A percentile compares a stretch with the other conserved stretches of the same genome.
Conservation (phyloP, 2,797 vertebrate species). For the Neostethus bicornis region DNA sequence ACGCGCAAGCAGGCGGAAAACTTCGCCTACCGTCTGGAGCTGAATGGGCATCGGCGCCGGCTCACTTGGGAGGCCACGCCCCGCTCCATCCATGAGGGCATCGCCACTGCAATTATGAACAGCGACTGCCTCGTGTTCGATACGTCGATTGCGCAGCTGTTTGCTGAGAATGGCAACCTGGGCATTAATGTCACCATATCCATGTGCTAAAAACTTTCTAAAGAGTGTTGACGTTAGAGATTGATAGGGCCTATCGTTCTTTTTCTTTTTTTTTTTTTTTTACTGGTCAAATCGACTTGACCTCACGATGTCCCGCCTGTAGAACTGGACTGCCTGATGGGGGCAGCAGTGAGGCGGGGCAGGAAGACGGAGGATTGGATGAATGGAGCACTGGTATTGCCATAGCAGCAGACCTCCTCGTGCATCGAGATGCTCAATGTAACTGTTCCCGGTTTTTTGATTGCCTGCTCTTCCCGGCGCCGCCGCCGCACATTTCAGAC, state of each 20-base stretch:
- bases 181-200: constrained; percentile 96
- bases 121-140: constrained; percentile 96
- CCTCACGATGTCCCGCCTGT: constrained; percentile 40
- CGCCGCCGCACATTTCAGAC: constrained; percentile 53
- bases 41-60: constrained; percentile 91
- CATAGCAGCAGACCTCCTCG: constrained; percentile 45
- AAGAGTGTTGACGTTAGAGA: constrained; percentile 33
- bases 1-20: constrained; percentile 94
- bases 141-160: constrained; percentile 95
- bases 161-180: constrained; percentile 94
- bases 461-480: not conserved
- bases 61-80: constrained; percentile 97
- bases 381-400: constrained; percentile 33
- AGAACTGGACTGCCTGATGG: constrained; percentile 62
- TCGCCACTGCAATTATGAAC: constrained; percentile 94
- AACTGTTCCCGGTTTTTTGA: constrained; percentile 8
- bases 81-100: constrained; percentile 92
- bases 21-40: constrained; percentile 92
- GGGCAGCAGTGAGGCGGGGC: constrained; percentile 61
- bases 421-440: constrained; percentile 37
- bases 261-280: constrained; percentile 40
- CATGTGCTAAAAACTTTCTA: constrained; percentile 84
- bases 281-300: constrained; percentile 44
- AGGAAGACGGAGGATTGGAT: constrained; percentile 32
- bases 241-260: constrained; percentile 49